Evolutionary conservation across 2,888 invertebrate species (phyloP).

Genomic region (Drosophila anomalipes): DNA sequence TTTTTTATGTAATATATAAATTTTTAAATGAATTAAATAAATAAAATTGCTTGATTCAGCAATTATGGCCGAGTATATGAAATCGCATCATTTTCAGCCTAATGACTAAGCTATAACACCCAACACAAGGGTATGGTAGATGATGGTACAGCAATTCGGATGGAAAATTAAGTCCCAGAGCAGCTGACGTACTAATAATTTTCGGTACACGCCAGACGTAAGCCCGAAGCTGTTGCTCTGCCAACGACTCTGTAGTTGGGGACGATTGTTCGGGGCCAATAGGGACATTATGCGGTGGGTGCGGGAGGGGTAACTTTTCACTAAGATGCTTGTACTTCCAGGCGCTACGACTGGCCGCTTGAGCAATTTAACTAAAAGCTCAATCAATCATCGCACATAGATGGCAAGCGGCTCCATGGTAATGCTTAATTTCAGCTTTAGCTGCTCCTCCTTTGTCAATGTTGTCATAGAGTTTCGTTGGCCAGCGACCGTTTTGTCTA

Average conservation of each 20-base stretch:
- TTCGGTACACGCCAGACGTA: conserved; percentile 46
- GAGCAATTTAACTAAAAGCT: conserved; percentile 76
- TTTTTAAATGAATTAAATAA: background rate
- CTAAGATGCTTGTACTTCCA: conserved; percentile 55
- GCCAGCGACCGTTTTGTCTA: conserved; percentile 29
- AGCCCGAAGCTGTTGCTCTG: conserved; percentile 58
- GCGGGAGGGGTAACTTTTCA: conserved; percentile 33
- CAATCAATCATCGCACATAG: conserved; percentile 70
- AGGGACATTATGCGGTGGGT: conserved; percentile 12
- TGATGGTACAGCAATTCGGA: conserved; percentile 17
- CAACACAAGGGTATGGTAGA: background rate
- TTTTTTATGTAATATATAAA: background rate
- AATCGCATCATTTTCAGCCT: background rate
- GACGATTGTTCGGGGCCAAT: conserved; percentile 3
- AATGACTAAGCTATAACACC: conserved; percentile 9
- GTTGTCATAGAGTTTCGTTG: conserved; percentile 61
- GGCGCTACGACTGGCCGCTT: conserved; percentile 52
- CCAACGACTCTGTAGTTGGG: conserved; percentile 54
- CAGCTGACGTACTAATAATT: conserved; percentile 51
- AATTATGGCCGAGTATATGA: background rate
- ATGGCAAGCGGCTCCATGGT: conserved; percentile 41
- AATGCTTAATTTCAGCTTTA: conserved; percentile 64
- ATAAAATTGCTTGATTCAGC: background rate
- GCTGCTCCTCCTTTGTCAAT: conserved; percentile 49
- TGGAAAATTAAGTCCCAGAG: conserved; percentile 33